phyloP scores from a whole-genome alignment of 1,140 invertebrate species.

The Kradibia gibbosae region DNA sequence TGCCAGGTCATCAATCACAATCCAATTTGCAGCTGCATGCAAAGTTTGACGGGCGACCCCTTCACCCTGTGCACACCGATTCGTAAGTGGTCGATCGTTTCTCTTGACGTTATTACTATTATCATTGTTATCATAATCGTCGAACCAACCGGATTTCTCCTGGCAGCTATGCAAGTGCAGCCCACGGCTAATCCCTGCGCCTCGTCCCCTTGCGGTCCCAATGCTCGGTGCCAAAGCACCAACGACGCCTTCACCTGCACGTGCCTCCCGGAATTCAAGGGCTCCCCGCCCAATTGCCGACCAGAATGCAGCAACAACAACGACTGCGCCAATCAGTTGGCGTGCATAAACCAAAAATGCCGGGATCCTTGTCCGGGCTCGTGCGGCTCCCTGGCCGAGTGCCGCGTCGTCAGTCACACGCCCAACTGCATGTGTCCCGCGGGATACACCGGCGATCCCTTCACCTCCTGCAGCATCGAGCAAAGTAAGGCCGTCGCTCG shows the following conservation, averaged over 20 bases:
- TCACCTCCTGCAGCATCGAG: conserved; percentile 65
- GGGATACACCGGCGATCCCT: conserved; percentile 74
- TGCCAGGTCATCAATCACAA: conserved; percentile 76
- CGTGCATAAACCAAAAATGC: conserved; percentile 69
- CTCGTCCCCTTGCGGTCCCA: conserved; percentile 74
- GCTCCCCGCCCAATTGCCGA: conserved; percentile 70
- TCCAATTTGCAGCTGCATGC: conserved; percentile 75
- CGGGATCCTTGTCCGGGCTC: conserved; percentile 67
- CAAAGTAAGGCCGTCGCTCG: too few species aligned
- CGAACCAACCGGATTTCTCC: too few species aligned
- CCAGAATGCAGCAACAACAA: conserved; percentile 70
- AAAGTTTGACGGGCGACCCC: conserved; percentile 75
- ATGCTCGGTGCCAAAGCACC: conserved; percentile 72
- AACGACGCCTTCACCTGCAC: conserved; percentile 65
- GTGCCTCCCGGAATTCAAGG: conserved; percentile 67
- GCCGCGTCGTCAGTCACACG: conserved; percentile 72
- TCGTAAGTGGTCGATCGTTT: conserved; percentile 52
- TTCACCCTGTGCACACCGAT: conserved; percentile 71
- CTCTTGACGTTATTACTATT: too few species aligned
- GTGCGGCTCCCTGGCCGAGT: conserved; percentile 71
- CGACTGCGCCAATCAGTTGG: conserved; percentile 66
- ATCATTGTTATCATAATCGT: too few species aligned
- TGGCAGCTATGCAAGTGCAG: conserved; percentile 38
- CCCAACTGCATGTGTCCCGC: conserved; percentile 70
- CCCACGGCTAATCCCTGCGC: conserved; percentile 65